Evolutionary conservation across 2,797 vertebrate genomes (phyloP).

Genomic region (Echiichthys vipera): DNA sequence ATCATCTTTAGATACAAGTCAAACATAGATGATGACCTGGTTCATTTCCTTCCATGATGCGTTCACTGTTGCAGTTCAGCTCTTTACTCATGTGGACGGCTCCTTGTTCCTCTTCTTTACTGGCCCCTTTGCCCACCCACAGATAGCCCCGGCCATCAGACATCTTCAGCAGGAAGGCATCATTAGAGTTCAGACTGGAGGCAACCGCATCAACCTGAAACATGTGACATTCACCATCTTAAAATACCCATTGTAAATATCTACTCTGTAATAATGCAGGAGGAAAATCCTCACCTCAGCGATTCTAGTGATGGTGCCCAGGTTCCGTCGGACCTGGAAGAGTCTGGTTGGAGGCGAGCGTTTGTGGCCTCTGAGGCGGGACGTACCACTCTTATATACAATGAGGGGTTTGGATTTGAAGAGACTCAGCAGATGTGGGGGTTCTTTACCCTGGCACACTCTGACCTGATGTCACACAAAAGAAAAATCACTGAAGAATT

Average conservation of each 20-base stretch:
- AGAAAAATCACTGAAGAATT: too few species aligned
- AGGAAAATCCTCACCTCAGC: constrained; percentile 83
- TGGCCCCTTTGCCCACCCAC: constrained; percentile 92
- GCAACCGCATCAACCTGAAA: constrained; percentile 87
- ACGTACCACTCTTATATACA: constrained; percentile 91
- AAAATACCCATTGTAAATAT: neutral
- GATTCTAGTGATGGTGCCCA: constrained; percentile 89
- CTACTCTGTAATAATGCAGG: neutral
- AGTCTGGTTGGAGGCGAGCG: constrained; percentile 80
- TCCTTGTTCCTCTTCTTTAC: constrained; percentile 86
- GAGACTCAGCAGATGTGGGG: constrained; percentile 90
- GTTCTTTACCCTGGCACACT: constrained; percentile 93
- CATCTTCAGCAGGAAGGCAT: constrained; percentile 90
- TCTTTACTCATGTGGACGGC: constrained; percentile 83
- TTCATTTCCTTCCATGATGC: constrained; percentile 86
- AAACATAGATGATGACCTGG: constrained; percentile 82
- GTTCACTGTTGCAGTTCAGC: constrained; percentile 81
- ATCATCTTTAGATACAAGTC: neutral
- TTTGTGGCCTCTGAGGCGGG: constrained; percentile 82
- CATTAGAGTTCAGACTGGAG: constrained; percentile 90
- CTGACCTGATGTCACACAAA: constrained; percentile 84
- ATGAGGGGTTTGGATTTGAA: constrained; percentile 92
- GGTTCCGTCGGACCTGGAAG: constrained; percentile 92
- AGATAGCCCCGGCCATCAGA: constrained; percentile 81
- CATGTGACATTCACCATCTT: neutral